These are phyloP conservation scores for Tipula helvola DNA, from an alignment of 2,888 invertebrate species.

Conservation along the genomic window DNA sequence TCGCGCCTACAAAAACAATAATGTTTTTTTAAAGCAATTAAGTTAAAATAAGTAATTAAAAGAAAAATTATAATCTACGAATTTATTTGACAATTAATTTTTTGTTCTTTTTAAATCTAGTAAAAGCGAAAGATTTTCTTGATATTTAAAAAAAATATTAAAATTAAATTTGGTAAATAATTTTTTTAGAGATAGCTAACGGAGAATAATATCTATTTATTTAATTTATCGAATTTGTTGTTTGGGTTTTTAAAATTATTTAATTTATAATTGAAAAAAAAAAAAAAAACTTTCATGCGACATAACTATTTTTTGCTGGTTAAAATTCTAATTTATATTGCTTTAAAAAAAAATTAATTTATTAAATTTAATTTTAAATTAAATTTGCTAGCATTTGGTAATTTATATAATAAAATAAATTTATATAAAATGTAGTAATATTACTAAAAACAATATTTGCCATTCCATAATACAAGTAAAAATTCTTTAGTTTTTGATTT, in stretches of 20 bases:
- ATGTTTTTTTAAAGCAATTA: background rate
- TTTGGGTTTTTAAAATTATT: background rate
- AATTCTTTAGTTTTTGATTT: constrained; percentile 14
- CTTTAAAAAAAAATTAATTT: background rate
- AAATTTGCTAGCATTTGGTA: background rate
- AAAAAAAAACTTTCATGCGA: constrained; percentile 7
- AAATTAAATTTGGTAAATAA: background rate
- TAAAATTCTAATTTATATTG: background rate
- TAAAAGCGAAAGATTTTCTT: background rate
- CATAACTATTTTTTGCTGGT: background rate
- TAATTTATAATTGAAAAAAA: background rate
- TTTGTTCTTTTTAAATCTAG: background rate
- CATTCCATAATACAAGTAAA: constrained; percentile 11
- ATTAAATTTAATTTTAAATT: background rate
- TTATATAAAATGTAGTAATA: background rate
- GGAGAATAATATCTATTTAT: background rate
- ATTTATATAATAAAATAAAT: background rate
- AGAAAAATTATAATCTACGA: constrained; percentile 9
- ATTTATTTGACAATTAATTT: constrained; percentile 17
- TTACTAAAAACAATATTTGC: background rate
- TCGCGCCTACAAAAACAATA: background rate
- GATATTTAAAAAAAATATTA: background rate
- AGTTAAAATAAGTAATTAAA: background rate
- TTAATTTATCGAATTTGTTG: background rate
- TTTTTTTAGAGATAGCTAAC: background rate